A percentile compares a stretch with the other conserved stretches of the same genome.
Evolutionary conservation across 2,888 invertebrate genomes (phyloP).

Genomic region (Gymnoscelis rufifasciata): DNA sequence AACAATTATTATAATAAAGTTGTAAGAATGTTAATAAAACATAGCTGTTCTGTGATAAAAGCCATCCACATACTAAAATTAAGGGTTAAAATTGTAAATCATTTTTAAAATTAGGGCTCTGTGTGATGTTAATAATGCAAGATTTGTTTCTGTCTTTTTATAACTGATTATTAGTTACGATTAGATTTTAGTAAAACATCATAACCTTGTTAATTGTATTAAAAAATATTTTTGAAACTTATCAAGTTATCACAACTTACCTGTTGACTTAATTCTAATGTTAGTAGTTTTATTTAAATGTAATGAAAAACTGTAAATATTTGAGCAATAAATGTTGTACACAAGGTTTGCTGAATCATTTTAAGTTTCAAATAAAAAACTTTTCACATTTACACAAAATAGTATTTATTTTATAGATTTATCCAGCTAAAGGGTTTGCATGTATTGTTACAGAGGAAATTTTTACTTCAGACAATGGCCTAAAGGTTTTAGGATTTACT

Average conservation of each 20-base stretch:
- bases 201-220: not conserved
- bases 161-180: not conserved
- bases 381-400: not conserved
- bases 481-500: slow-evolving; percentile 95
- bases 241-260: slow-evolving; percentile 15
- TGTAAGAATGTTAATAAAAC: not conserved
- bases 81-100: not conserved
- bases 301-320: slow-evolving; percentile 25
- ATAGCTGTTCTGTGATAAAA: slow-evolving; percentile 6
- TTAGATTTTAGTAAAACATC: not conserved
- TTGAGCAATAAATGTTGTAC: slow-evolving; percentile 33
- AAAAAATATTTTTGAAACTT: too few species aligned
- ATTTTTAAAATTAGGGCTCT: too few species aligned
- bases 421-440: slow-evolving; percentile 96
- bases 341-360: not conserved
- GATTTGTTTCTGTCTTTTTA: not conserved
- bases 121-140: too few species aligned
- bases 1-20: not conserved
- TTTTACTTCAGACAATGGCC: slow-evolving; percentile 90
- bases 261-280: slow-evolving; percentile 18
- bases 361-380: too few species aligned
- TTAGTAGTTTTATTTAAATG: slow-evolving; percentile 10
- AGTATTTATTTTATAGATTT: slow-evolving; percentile 24
- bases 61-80: slow-evolving; percentile 1
- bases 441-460: slow-evolving; percentile 96